A percentile compares a stretch with the other conserved stretches of the same genome.
phyloP scores from a whole-genome alignment of 2,888 invertebrate genomes.

The Quadroppia sp. region DNA sequence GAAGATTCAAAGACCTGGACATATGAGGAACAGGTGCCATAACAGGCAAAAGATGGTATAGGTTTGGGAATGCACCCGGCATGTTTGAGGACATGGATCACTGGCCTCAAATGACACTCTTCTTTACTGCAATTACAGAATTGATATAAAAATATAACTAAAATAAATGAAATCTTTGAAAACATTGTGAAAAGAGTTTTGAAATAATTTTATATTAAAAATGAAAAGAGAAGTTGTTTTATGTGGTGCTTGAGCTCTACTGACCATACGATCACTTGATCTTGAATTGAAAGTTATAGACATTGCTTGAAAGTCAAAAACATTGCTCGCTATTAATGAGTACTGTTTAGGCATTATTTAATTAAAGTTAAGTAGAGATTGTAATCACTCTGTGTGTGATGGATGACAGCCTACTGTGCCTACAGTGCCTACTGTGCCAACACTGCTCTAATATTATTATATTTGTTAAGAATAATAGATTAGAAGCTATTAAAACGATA shows the following conservation, averaged over 20 bases:
- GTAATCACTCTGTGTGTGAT: background rate
- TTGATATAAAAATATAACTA: background rate
- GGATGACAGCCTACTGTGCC: background rate
- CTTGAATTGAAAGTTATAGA: constrained; percentile 5
- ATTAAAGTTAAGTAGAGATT: constrained; percentile 1
- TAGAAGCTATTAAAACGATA: background rate
- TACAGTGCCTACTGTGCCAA: too few relatives aligned
- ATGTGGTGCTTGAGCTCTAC: background rate
- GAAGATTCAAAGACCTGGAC: constrained; percentile 63
- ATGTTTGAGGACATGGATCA: constrained; percentile 83
- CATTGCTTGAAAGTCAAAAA: background rate
- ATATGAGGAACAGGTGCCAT: constrained; percentile 83
- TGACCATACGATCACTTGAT: constrained; percentile 16
- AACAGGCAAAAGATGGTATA: constrained; percentile 87
- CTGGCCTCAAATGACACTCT: constrained; percentile 85
- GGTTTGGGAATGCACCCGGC: constrained; percentile 88
- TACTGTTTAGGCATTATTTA: background rate
- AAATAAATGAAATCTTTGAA: background rate
- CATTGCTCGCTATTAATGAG: too few relatives aligned
- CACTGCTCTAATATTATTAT: too few relatives aligned
- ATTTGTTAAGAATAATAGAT: background rate
- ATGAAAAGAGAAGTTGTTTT: background rate
- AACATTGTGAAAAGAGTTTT: background rate
- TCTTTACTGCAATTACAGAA: constrained; percentile 55
- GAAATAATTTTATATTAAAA: background rate